phyloP scores from a whole-genome alignment of 2,113 vertebrate species.

The Pithys albifrons region DNA sequence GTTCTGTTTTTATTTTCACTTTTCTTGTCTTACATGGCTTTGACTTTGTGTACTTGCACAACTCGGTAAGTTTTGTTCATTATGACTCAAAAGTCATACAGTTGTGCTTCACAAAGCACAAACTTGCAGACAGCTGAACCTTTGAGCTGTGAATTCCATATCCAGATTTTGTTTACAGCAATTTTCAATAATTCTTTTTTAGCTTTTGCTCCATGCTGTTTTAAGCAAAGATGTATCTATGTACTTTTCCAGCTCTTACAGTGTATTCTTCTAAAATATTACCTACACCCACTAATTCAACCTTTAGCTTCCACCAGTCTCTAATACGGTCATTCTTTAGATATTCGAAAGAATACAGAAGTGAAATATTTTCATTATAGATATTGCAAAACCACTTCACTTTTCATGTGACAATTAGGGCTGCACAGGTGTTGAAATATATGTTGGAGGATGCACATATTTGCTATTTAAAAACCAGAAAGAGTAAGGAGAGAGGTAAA shows the following conservation, averaged over 20 bases:
- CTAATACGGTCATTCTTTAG: neutral
- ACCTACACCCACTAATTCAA: neutral
- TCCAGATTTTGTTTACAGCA: neutral
- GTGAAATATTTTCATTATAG: neutral
- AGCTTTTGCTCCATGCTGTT: neutral
- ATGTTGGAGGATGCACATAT: neutral
- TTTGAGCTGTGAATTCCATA: neutral
- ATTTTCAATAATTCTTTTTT: neutral
- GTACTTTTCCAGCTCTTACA: neutral
- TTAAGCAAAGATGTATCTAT: neutral
- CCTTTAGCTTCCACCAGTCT: neutral
- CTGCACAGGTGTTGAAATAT: neutral
- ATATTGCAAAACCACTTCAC: neutral
- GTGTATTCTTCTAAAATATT: neutral
- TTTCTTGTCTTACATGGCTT: neutral
- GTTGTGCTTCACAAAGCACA: neutral
- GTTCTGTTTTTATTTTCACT: neutral
- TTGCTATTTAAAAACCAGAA: neutral
- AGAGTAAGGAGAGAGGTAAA: neutral
- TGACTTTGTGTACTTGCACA: neutral
- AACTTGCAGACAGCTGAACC: neutral
- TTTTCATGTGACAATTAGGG: constrained; percentile 18
- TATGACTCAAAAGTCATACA: neutral
- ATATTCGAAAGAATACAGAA: neutral
- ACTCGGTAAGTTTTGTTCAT: neutral